Percentiles rank a stretch among this genome's conserved stretches.
phyloP scores from a whole-genome alignment of 1,140 invertebrate species.

The Scaptomyza graminum region DNA sequence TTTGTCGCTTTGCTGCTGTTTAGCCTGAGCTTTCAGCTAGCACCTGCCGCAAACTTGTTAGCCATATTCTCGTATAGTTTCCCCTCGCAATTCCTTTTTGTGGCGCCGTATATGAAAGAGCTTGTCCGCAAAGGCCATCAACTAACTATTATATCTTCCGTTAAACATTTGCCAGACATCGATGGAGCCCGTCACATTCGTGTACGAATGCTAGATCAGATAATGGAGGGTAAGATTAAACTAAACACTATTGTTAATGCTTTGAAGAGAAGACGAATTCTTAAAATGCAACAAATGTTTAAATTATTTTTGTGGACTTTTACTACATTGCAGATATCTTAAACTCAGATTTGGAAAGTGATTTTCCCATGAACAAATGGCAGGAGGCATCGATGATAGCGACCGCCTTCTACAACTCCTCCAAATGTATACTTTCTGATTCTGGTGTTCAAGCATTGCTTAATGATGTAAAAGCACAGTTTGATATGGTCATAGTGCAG shows the following conservation, averaged over 20 bases:
- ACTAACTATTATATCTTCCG: constrained; percentile 50
- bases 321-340: constrained; percentile 15
- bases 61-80: constrained; percentile 55
- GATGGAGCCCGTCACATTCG: constrained; percentile 60
- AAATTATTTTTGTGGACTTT: too few species aligned
- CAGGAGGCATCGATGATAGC: constrained; percentile 33
- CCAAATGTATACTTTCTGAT: constrained; percentile 43
- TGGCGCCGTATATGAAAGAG: constrained; percentile 39
- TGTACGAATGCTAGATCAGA: constrained; percentile 27
- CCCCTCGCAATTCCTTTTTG: constrained; percentile 36
- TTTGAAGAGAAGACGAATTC: too few species aligned
- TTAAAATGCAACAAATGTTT: too few species aligned
- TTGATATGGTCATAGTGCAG: constrained; percentile 68
- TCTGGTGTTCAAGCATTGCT: constrained; percentile 54
- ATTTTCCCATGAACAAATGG: constrained; percentile 40
- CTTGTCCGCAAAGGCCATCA: constrained; percentile 50
- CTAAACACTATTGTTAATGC: too few species aligned
- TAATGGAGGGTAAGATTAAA: constrained; percentile 30
- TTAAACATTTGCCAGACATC: constrained; percentile 27
- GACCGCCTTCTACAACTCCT: constrained; percentile 40
- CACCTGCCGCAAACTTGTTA: constrained; percentile 52
- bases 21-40: constrained; percentile 22
- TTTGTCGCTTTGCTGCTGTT: constrained; percentile 13
- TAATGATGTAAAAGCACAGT: constrained; percentile 38
- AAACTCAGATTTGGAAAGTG: neutral